A percentile compares a stretch with the other conserved stretches of the same genome.
phyloP scores from a whole-genome alignment of 1,140 invertebrate genomes.

The Nymphalis io region DNA sequence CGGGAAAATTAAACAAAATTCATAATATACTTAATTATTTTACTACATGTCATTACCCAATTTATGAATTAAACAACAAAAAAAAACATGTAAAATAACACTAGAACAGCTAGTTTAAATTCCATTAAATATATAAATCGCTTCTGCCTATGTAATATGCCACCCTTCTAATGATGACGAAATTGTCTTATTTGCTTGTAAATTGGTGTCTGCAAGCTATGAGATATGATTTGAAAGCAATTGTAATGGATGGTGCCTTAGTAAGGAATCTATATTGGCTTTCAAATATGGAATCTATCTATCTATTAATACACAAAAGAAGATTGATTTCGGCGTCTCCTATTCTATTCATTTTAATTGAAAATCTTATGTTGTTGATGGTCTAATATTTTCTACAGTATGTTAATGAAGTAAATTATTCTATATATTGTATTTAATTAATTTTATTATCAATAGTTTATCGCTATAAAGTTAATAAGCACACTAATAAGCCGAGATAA shows the following conservation, averaged over 20 bases:
- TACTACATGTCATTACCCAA: not conserved
- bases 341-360: slow-evolving; percentile 11
- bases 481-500: too few relatives aligned
- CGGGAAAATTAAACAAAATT: not conserved
- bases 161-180: slow-evolving; percentile 36
- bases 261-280: slow-evolving; percentile 31
- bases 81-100: not conserved
- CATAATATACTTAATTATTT: not conserved
- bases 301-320: slow-evolving; percentile 17
- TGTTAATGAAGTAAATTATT: too few relatives aligned
- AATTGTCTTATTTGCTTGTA: slow-evolving; percentile 55
- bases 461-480: too few relatives aligned
- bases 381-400: not conserved
- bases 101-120: not conserved
- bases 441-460: too few relatives aligned
- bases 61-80: not conserved
- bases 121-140: not conserved
- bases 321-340: slow-evolving; percentile 16
- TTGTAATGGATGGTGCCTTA: slow-evolving; percentile 34
- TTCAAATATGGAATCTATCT: slow-evolving; percentile 23
- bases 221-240: slow-evolving; percentile 43
- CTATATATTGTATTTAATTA: too few relatives aligned
- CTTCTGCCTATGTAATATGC: slow-evolving; percentile 19
- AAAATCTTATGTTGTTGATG: not conserved
- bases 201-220: slow-evolving; percentile 51